Conservation (phyloP, 2,888 invertebrate genomes). For the Platycheirus rosarum region DNA sequence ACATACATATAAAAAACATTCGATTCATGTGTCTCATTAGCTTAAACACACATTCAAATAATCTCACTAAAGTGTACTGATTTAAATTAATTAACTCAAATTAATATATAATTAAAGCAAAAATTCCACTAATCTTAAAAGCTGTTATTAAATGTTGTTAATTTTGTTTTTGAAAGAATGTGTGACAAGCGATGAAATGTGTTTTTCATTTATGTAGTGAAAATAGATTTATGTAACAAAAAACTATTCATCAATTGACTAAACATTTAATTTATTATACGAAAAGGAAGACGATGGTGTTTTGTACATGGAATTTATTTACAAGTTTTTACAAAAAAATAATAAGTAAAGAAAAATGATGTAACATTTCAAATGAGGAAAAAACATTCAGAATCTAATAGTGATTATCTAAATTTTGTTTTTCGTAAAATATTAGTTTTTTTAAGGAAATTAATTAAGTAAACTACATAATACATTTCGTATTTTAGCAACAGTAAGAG, state of each 20-base stretch:
- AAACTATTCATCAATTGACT: conserved; percentile 40
- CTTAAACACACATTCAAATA: conserved; percentile 49
- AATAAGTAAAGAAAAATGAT: conserved; percentile 4
- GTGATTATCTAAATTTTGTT: conserved; percentile 13
- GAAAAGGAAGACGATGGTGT: conserved; percentile 14
- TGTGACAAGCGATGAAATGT: conserved; percentile 27
- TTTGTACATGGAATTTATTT: conserved; percentile 13
- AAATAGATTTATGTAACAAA: conserved; percentile 33
- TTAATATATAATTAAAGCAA: conserved; percentile 21
- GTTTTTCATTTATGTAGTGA: conserved; percentile 20
- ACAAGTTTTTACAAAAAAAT: conserved; percentile 18
- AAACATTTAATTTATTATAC: conserved; percentile 49
- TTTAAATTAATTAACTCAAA: conserved; percentile 23
- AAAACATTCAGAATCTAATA: conserved; percentile 23
- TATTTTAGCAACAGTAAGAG: too few relatives aligned
- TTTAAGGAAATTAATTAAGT: too few relatives aligned
- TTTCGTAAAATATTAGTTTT: too few relatives aligned
- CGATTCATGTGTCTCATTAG: conserved; percentile 38
- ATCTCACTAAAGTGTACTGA: conserved; percentile 62
- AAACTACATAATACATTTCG: too few relatives aligned
- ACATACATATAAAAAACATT: conserved; percentile 15
- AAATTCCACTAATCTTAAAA: conserved; percentile 69
- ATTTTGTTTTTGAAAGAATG: conserved; percentile 28
- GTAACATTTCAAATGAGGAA: conserved; percentile 20
- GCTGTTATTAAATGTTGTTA: conserved; percentile 36